Evolutionary conservation across 2,888 invertebrate species (phyloP), one percentile per base, ranked within the genome.

Genomic region (Muschampia plurimacula): DNA sequence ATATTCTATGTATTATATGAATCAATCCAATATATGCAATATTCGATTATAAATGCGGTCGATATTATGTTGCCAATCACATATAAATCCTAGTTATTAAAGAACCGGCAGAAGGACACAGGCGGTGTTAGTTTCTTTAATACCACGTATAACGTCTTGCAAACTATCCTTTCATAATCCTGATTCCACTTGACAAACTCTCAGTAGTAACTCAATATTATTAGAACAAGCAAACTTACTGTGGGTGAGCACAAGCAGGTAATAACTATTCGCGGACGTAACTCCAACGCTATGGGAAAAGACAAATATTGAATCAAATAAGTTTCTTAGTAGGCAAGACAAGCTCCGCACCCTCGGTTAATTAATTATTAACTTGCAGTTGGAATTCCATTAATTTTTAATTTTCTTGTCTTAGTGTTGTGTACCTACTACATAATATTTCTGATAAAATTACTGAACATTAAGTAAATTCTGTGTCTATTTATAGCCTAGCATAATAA

Each of bases 291-390:
- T 82, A 84, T 84, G 83, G 83, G 82, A 83, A 77, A 90, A 89
- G 85, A 87, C 89, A 90, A 91, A 91, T 90, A 91, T 89, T 89
- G 88, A 86, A 82, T 82, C 82, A 82, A 87, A 88, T 83, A 83
- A 87, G 87, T 90, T 90, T 85, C 86, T 83, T 81, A 78, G 85
- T 82, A 84, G 84, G 85, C 79, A 81, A 83, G 82, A 81, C 81
- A 79, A 84, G 84, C 81, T 81, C 83, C 83, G 83, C 82, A 80
- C 83, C 83, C 81, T 77, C 83, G 85, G 87, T 87, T 90, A 89
- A 86, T 87, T 86, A 85, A 90, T 90, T 87, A 90, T 89, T 88
- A 86, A 87, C 83, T 86, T 81, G 76, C 81, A 78, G 81, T 82
- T 82, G 76, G 83, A 83, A 84, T 84, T 83, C 82, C 82, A 77